Evolutionary conservation across 2,113 vertebrate genomes (phyloP), one percentile per base, ranked within the genome.

Genomic region (Aegithalos caudatus): DNA sequence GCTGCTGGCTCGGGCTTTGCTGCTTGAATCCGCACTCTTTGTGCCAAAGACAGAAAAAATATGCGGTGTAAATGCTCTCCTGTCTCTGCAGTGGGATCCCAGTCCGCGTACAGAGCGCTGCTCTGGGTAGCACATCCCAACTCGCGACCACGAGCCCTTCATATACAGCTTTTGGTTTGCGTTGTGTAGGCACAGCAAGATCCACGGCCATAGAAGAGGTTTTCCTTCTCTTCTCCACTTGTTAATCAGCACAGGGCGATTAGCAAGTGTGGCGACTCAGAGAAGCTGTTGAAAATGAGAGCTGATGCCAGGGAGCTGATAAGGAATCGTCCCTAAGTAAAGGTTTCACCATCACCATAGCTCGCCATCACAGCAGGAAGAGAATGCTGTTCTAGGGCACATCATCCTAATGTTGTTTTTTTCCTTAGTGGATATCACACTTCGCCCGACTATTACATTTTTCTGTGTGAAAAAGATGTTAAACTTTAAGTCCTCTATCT

Each of bases 141-240:
- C 42, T 48, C 18, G 1, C 29, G 22, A 7, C 5, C 5, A 21
- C 4, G 0, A 38, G 1, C 31, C 24, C 37, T 19, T 58, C 14
- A 12, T 3, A 15, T 20, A 1, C 12, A 40, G 27, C 8, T 88
- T 29, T 31, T 27, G 14, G 3, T 3, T 69, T 61, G 11, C 9
- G 4, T 11, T 35, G 29, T 14, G 16, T 1, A 12, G 33, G 3
- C 22, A 10, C 5, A 11, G 27, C n/a, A 16, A 53, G 28, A 44
- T 48, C 42, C 33, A 3, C 35, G 54, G 23, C 24, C 57, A 29
- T 1, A 3, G 14, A 10, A 4, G 11, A 47, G 4, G 2, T 71
- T 76, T 62, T 18, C 23, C 14, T 44, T 57, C 35, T 86, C 48
- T 38, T 47, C 27, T 40, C 9, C 35, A 0, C 19, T 31, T 37